phyloP scores from a whole-genome alignment of 2,888 invertebrate species.

The Labia minor region DNA sequence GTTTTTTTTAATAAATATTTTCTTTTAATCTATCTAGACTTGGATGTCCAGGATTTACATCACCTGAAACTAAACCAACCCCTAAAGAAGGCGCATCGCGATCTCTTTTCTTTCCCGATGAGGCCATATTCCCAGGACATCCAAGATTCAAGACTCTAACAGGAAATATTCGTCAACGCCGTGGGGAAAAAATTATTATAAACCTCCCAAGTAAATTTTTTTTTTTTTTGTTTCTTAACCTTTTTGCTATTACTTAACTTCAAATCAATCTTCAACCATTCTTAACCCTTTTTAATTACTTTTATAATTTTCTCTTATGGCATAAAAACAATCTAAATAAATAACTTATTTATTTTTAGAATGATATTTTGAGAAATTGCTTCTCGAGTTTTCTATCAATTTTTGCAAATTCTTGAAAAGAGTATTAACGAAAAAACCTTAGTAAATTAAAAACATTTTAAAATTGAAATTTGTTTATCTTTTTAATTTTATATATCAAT shows the following conservation, averaged over 20 bases:
- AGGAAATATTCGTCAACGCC: conserved; percentile 77
- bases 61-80: conserved; percentile 62
- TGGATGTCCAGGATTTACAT: conserved; percentile 81
- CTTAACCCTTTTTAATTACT: no score
- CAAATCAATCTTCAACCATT: background rate
- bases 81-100: conserved; percentile 63
- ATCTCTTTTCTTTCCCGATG: conserved; percentile 88
- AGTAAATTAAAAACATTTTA: no score
- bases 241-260: no score
- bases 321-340: no score
- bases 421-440: no score
- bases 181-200: conserved; percentile 91
- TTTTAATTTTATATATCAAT: no score
- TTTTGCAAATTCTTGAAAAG: no score
- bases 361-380: no score
- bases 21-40: conserved; percentile 45
- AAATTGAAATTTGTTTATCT: no score
- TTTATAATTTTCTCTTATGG: background rate
- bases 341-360: no score
- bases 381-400: no score
- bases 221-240: background rate
- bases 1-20: no score
- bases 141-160: conserved; percentile 90
- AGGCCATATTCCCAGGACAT: conserved; percentile 88
- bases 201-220: conserved; percentile 75